phyloP scores from a whole-genome alignment of 2,113 vertebrate species.

The Sarotherodon lohbergeri region DNA sequence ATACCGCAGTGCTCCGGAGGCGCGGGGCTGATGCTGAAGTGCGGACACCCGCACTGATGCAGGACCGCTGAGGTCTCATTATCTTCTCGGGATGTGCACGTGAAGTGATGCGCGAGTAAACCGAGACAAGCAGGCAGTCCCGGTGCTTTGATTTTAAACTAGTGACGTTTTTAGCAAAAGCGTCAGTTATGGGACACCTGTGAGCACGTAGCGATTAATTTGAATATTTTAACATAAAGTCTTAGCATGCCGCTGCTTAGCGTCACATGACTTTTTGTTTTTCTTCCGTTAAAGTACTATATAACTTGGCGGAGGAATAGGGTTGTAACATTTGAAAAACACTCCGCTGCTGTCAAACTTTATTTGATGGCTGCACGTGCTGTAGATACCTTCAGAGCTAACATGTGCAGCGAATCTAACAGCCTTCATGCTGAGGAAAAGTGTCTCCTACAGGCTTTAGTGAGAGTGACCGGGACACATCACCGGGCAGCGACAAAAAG shows the following conservation, averaged over 20 bases:
- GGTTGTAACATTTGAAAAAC: neutral
- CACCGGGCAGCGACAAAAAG: neutral
- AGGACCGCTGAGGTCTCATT: constrained; percentile 25
- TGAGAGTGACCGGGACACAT: constrained; percentile 11
- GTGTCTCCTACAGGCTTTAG: neutral
- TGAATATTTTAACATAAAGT: neutral
- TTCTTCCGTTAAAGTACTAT: neutral
- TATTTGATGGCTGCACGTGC: neutral
- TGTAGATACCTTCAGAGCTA: neutral
- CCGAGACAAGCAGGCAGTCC: neutral
- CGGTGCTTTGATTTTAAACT: neutral
- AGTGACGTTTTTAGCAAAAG: neutral
- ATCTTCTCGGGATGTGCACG: constrained; percentile 5
- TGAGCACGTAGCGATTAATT: neutral
- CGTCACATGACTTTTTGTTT: neutral
- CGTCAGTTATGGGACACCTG: neutral
- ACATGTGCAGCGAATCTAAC: neutral
- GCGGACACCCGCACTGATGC: constrained; percentile 39
- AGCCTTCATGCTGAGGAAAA: neutral
- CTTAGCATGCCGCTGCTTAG: neutral
- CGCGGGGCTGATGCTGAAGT: constrained; percentile 5
- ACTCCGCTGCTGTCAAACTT: neutral
- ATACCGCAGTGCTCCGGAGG: constrained; percentile 31
- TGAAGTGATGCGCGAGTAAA: constrained; percentile 29
- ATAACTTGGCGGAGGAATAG: neutral